A percentile compares a stretch with the other conserved stretches of the same genome.
Evolutionary conservation across 2,113 vertebrate species (phyloP).

Genomic region (Cyanistes caeruleus): DNA sequence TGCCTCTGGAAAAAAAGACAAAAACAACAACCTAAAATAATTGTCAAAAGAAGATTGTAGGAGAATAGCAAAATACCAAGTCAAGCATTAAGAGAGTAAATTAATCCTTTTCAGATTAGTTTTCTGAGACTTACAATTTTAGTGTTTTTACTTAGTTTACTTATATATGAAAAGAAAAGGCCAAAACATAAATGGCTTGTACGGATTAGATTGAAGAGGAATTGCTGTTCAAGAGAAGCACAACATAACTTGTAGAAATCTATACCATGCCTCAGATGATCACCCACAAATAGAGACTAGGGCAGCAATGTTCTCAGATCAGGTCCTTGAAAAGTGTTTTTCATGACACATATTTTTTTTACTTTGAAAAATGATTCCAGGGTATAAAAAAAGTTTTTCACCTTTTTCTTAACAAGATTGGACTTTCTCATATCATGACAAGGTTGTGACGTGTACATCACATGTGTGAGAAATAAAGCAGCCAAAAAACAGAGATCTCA

Average conservation of each 20-base stretch:
- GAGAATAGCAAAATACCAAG: background rate
- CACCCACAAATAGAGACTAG: background rate
- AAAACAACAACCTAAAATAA: background rate
- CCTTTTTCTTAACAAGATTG: background rate
- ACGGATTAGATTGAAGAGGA: background rate
- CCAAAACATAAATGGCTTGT: background rate
- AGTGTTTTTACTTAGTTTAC: background rate
- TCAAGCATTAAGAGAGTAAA: background rate
- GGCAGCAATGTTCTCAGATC: background rate
- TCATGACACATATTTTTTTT: accelerated
- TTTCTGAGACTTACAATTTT: background rate
- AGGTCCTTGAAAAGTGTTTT: background rate
- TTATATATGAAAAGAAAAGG: background rate
- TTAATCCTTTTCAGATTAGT: background rate
- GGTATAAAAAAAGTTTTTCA: background rate
- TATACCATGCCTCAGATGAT: background rate
- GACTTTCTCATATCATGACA: background rate
- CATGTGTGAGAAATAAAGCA: background rate
- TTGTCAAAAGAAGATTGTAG: background rate
- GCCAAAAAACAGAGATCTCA: background rate
- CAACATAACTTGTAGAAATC: background rate
- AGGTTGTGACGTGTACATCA: background rate
- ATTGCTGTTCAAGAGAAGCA: background rate
- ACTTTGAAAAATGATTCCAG: background rate
- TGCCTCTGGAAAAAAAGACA: background rate